A percentile compares a stretch with the other conserved stretches of the same genome.
Evolutionary conservation across 2,888 invertebrate species (phyloP).

Genomic region (Sinelater perroti): DNA sequence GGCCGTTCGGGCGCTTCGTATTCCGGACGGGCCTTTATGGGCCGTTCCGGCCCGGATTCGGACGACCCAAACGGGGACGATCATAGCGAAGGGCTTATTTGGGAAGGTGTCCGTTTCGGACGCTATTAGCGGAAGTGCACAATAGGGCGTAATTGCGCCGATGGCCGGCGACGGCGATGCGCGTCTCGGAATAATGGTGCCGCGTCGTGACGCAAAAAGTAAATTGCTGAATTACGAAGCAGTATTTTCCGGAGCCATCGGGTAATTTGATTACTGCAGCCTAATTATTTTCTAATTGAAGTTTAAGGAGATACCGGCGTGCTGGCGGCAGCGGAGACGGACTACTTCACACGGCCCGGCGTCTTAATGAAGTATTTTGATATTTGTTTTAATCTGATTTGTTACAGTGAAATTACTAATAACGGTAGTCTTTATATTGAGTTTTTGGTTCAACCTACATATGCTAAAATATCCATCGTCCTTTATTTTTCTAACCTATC

Average conservation of each 20-base stretch:
- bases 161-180: conserved; percentile 27
- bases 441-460: too few relatives aligned
- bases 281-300: conserved; percentile 55
- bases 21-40: conserved; percentile 23
- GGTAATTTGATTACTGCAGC: conserved; percentile 52
- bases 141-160: conserved; percentile 38
- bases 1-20: conserved; percentile 17
- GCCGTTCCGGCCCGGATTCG: conserved; percentile 23
- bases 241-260: conserved; percentile 50
- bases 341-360: too few relatives aligned
- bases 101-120: conserved; percentile 34
- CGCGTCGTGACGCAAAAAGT: conserved; percentile 49
- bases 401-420: too few relatives aligned
- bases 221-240: conserved; percentile 56
- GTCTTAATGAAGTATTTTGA: too few relatives aligned
- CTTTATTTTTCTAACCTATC: too few relatives aligned
- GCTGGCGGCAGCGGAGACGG: conserved; percentile 22
- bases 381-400: too few relatives aligned
- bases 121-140: conserved; percentile 39
- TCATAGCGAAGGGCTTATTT: conserved; percentile 35
- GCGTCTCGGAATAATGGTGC: conserved; percentile 40
- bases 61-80: conserved; percentile 25
- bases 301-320: conserved; percentile 33
- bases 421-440: too few relatives aligned
- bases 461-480: too few relatives aligned